Conservation (phyloP, 2,113 vertebrate genomes). For the Dicaeum eximium region DNA sequence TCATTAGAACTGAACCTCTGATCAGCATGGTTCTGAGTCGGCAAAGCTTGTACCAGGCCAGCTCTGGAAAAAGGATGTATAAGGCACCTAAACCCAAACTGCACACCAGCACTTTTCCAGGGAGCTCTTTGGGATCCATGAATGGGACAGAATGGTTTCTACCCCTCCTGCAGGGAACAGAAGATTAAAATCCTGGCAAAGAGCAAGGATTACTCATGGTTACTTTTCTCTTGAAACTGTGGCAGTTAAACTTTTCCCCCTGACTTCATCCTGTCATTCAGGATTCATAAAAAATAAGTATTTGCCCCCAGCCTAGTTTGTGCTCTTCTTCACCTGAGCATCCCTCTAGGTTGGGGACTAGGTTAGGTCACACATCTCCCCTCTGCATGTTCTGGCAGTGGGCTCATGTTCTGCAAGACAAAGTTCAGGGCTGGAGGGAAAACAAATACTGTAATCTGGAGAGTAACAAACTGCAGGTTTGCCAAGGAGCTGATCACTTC, state of each 20-base stretch:
- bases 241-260: neutral
- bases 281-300: neutral
- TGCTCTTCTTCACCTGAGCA: neutral
- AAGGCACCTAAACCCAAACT: neutral
- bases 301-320: neutral
- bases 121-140: neutral
- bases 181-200: neutral
- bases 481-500: neutral
- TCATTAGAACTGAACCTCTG: neutral
- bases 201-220: neutral
- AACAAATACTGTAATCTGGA: neutral
- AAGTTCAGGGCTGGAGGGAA: neutral
- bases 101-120: neutral
- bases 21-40: neutral
- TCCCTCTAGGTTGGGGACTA: neutral
- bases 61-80: neutral
- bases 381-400: neutral
- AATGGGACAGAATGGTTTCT: neutral
- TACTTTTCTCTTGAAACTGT: neutral
- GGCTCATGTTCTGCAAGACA: neutral
- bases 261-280: neutral
- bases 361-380: accelerated
- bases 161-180: neutral
- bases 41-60: neutral
- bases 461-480: neutral